These are phyloP conservation scores for Plectrocnemia conspersa DNA, from an alignment of 1,140 invertebrate genomes.

Conservation along the genomic window DNA sequence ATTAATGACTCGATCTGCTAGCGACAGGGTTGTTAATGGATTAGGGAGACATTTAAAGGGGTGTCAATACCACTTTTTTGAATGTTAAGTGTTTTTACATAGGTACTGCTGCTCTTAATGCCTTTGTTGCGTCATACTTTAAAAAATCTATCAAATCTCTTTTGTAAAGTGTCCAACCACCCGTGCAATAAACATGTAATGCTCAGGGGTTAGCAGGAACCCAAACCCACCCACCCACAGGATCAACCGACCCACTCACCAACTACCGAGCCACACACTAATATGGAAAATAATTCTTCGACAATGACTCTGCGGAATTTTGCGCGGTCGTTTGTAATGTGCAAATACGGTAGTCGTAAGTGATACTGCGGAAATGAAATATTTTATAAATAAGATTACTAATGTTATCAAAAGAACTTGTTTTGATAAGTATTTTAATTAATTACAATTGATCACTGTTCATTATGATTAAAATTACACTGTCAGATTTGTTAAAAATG, in stretches of 20 bases:
- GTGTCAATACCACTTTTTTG: background rate
- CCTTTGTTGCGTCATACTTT: no score
- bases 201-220: background rate
- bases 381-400: background rate
- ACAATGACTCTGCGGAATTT: slow-evolving; percentile 31
- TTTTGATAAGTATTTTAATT: background rate
- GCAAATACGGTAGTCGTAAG: slow-evolving; percentile 9
- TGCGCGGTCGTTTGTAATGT: slow-evolving; percentile 20
- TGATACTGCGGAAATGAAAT: background rate
- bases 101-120: no score
- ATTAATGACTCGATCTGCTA: slow-evolving; percentile 34
- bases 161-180: background rate
- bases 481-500: background rate
- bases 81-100: background rate
- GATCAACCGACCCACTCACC: slow-evolving; percentile 5
- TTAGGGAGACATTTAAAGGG: no score
- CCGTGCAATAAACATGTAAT: background rate
- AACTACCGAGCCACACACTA: slow-evolving; percentile 31
- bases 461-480: background rate
- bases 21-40: slow-evolving; percentile 24
- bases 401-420: background rate
- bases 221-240: slow-evolving; percentile 7
- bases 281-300: slow-evolving; percentile 34
- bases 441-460: background rate
- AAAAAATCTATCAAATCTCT: no score